Conservation (phyloP, 2,888 invertebrate genomes). For the Ommatoiulus sabulosus region DNA sequence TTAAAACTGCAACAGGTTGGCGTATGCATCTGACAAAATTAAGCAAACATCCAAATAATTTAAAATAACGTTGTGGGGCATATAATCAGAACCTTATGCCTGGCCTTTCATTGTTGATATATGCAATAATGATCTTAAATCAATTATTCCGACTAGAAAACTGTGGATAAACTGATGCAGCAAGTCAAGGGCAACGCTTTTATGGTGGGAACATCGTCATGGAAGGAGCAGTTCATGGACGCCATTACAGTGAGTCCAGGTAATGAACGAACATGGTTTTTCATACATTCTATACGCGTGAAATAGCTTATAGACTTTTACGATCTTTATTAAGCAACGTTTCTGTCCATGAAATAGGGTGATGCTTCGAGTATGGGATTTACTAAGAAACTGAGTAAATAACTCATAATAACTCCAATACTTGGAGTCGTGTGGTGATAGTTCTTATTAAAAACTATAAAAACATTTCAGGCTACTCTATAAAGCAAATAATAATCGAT, state of each 20-base stretch:
- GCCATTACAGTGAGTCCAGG: conserved; percentile 95
- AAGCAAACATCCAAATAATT: too few relatives aligned
- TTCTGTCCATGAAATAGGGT: background rate
- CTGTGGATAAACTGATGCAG: conserved; percentile 97
- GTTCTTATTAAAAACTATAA: background rate
- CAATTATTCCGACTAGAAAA: conserved; percentile 75
- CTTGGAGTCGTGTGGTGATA: background rate
- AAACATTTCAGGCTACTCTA: background rate
- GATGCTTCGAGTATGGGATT: background rate
- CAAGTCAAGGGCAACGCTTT: conserved; percentile 91
- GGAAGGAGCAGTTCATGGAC: conserved; percentile 99
- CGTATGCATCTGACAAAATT: too few relatives aligned
- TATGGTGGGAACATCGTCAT: conserved; percentile 92
- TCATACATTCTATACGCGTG: background rate
- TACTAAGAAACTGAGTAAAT: background rate
- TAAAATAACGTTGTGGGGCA: too few relatives aligned
- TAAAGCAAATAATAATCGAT: background rate
- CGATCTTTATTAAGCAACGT: background rate
- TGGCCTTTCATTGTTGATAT: too few relatives aligned
- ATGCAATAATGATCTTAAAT: background rate
- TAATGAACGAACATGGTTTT: conserved; percentile 64
- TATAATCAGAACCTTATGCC: too few relatives aligned
- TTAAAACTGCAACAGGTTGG: too few relatives aligned
- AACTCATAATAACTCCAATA: background rate
- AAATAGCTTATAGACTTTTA: background rate